Evolutionary conservation across 23 tunicate genomes (phyloP), one percentile per base, ranked within the genome.

Genomic region (Ascidia mentula): DNA sequence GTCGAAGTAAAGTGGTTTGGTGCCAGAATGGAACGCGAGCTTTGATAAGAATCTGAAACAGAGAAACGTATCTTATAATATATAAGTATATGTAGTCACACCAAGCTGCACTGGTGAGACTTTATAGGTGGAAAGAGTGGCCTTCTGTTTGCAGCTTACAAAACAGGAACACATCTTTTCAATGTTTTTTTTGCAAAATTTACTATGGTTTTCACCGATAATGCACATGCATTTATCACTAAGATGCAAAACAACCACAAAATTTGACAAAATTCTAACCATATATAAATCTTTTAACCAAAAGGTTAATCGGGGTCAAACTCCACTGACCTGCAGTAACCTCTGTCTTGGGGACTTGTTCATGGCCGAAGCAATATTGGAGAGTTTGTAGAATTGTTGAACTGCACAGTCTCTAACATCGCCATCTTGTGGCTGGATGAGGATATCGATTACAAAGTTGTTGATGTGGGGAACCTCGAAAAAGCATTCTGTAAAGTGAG

Each of bases 21-120:
- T 77, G 69, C 97, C 97, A 91, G 40, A 77, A 78, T 15, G 97
- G 90, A 35, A 91, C 83, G 38, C 88, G 72, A 34, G 97, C 90
- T 77, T 82, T 86, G 34, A 69, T 33, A 1, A 90, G 1, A 46
- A 90, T 30, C 96, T 90, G 72, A 38, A 60, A 69, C 76, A 65
- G 34, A 46, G 31, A 31, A 40, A 31, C n/a, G 9, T 15, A 24
- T 40, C 17, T n/a, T n/a, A n/a, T n/a, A n/a, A n/a, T n/a, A n/a
- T n/a, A n/a, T n/a, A n/a, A n/a, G n/a, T n/a, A n/a, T n/a, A n/a
- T n/a, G n/a, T n/a, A n/a, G n/a, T n/a, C n/a, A n/a, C n/a, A n/a
- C n/a, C n/a, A n/a, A n/a, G n/a, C n/a, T n/a, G n/a, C n/a, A n/a
- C n/a, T n/a, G n/a, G n/a, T n/a, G n/a, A n/a, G n/a, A n/a, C n/a